Conservation (phyloP, 2,113 vertebrate species). For the Butorides virescens region DNA sequence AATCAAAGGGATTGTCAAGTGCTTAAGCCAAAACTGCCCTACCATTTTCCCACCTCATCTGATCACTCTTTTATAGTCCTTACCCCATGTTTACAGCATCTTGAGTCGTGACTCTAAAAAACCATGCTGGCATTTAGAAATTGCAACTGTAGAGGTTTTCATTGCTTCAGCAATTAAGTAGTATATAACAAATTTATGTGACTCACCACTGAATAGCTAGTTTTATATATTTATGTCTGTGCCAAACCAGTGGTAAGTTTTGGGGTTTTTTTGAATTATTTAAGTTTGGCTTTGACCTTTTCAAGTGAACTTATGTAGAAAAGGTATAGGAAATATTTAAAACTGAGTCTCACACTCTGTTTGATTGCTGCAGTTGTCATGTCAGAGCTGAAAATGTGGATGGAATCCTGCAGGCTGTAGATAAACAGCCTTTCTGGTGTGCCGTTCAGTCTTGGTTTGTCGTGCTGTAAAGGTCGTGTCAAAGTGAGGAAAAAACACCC, state of each 20-base stretch:
- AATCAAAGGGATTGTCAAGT: neutral
- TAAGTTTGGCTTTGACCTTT: conserved; percentile 18
- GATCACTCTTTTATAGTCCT: rapidly evolving
- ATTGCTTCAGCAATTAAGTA: neutral
- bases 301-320: neutral
- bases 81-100: rapidly evolving
- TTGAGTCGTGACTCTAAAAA: neutral
- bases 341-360: neutral
- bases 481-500: neutral
- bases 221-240: rapidly evolving
- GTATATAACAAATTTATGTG: neutral
- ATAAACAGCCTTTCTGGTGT: neutral
- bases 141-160: neutral
- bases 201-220: neutral
- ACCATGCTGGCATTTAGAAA: neutral
- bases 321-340: neutral
- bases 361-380: neutral
- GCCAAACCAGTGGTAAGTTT: neutral
- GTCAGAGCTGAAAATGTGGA: neutral
- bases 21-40: neutral
- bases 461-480: neutral
- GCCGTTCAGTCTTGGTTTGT: neutral
- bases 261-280: neutral
- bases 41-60: neutral
- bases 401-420: neutral